These are phyloP conservation scores for Drosophila emarginata DNA, from an alignment of 2,888 invertebrate genomes.

Conservation along the genomic window DNA sequence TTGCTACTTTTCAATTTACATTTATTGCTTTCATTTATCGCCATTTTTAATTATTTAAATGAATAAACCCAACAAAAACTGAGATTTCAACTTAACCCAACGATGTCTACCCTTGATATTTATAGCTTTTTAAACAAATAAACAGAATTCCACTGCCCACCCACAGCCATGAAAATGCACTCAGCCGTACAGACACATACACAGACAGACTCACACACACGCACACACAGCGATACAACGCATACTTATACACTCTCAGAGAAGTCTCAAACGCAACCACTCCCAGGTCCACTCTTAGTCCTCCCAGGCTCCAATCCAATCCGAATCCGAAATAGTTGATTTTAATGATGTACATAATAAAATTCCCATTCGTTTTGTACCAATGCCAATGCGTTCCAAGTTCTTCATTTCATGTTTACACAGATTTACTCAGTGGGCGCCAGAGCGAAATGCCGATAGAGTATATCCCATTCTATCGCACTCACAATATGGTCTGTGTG, in stretches of 20 bases:
- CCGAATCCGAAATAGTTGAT: conserved; percentile 80
- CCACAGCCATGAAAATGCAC: conserved; percentile 69
- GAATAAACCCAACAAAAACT: conserved; percentile 39
- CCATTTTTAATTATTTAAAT: conserved; percentile 64
- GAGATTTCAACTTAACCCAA: conserved; percentile 15
- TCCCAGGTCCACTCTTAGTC: conserved; percentile 32
- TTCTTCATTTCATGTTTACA: conserved; percentile 61
- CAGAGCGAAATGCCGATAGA: conserved; percentile 25
- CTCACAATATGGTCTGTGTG: not conserved
- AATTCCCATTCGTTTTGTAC: conserved; percentile 82
- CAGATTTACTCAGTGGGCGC: conserved; percentile 63
- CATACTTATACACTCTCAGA: conserved; percentile 20
- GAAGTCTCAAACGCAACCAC: conserved; percentile 47
- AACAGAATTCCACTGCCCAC: conserved; percentile 73
- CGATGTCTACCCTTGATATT: conserved; percentile 74
- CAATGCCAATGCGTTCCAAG: conserved; percentile 79
- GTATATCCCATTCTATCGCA: conserved; percentile 13
- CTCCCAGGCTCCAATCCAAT: conserved; percentile 73
- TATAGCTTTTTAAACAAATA: conserved; percentile 82
- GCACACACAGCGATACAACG: conserved; percentile 20
- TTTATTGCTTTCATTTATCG: conserved; percentile 43
- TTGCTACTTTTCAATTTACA: conserved; percentile 16
- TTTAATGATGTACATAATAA: conserved; percentile 82
- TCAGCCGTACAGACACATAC: conserved; percentile 47
- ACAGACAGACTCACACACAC: conserved; percentile 17